phyloP scores from a whole-genome alignment of 2,888 invertebrate species.

The Pristionchus entomophagus region DNA sequence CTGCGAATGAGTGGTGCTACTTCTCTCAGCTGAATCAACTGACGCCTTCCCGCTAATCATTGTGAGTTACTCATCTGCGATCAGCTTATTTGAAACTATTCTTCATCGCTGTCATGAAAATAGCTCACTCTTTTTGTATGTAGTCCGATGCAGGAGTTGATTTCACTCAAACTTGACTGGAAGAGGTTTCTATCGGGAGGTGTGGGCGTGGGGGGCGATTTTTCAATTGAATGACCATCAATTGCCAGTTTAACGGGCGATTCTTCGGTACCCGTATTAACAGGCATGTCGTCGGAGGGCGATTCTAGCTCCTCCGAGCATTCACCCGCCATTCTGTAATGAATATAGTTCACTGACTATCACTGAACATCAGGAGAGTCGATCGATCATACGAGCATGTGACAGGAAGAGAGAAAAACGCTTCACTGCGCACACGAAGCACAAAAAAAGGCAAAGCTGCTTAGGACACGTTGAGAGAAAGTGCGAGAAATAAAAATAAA shows the following conservation, averaged over 20 bases:
- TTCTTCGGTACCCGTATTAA: neutral
- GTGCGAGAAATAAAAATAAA: neutral
- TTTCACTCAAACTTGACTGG: constrained; percentile 54
- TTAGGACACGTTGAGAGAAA: constrained; percentile 37
- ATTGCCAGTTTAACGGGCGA: neutral
- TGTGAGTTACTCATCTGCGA: too few species aligned
- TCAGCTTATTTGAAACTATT: too few species aligned
- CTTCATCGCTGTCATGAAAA: constrained; percentile 28
- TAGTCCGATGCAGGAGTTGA: constrained; percentile 54
- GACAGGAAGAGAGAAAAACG: neutral
- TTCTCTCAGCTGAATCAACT: neutral
- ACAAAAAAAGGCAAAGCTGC: neutral
- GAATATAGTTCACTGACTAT: neutral
- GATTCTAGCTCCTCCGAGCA: constrained; percentile 21
- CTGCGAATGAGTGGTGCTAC: neutral
- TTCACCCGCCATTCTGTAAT: constrained; percentile 40
- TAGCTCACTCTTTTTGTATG: constrained; percentile 54
- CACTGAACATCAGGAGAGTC: neutral
- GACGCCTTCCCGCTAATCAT: neutral
- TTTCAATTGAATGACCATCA: neutral
- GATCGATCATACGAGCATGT: neutral
- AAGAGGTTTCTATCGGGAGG: constrained; percentile 58
- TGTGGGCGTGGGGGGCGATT: neutral
- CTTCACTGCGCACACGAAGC: neutral
- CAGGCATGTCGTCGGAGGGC: neutral